Conservation (phyloP, 2,797 vertebrate species). For the Danio tinwini region DNA sequence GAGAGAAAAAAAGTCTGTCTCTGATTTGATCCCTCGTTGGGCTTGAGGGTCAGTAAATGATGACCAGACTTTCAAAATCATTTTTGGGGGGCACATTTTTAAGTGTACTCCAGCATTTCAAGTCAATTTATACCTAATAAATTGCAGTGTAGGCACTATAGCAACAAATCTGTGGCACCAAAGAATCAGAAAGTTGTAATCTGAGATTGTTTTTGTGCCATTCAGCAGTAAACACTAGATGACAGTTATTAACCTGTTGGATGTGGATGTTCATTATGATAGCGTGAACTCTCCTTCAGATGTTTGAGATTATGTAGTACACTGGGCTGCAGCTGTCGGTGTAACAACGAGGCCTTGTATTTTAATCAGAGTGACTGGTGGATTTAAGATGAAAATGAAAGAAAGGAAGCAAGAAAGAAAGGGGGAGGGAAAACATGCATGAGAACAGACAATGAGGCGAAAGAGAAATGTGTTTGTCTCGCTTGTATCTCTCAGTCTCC, state of each 20-base stretch:
- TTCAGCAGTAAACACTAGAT: slow-evolving; percentile 1
- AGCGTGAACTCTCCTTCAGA: slow-evolving; percentile 12
- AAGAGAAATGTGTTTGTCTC: slow-evolving; percentile 67
- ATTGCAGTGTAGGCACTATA: slow-evolving; percentile 25
- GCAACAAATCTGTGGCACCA: slow-evolving; percentile 38
- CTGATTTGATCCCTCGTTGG: too few species aligned
- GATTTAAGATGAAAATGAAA: slow-evolving; percentile 69
- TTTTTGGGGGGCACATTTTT: neutral
- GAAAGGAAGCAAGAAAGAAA: slow-evolving; percentile 54
- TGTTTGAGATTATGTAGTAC: slow-evolving; percentile 27
- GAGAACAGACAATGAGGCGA: slow-evolving; percentile 21
- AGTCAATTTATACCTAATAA: slow-evolving; percentile 24
- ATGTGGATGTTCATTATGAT: neutral
- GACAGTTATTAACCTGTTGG: neutral
- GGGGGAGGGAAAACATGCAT: slow-evolving; percentile 32
- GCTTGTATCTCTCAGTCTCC: slow-evolving; percentile 75
- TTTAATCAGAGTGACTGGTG: slow-evolving; percentile 77
- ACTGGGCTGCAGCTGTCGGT: slow-evolving; percentile 62
- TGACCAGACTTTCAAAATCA: too few species aligned
- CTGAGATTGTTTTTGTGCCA: neutral
- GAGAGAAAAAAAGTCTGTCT: too few species aligned
- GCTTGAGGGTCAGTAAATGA: too few species aligned
- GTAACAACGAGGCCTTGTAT: slow-evolving; percentile 79
- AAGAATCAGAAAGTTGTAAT: slow-evolving; percentile 20
- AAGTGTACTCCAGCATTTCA: slow-evolving; percentile 28